phyloP scores from a whole-genome alignment of 2,113 vertebrate species.

The Columba janthina region DNA sequence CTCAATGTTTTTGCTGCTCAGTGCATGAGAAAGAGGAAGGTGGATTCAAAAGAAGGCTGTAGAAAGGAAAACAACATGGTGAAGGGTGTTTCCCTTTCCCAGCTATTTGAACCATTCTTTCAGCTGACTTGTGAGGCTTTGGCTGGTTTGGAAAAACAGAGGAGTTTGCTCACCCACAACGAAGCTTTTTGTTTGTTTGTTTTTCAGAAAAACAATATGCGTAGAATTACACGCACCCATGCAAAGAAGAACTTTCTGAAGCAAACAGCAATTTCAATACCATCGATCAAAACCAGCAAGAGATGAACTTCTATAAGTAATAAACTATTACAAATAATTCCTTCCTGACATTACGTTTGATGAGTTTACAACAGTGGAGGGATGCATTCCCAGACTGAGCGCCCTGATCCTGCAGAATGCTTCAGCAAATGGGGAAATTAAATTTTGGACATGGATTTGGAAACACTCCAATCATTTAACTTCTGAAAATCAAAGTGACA shows the following conservation, averaged over 20 bases:
- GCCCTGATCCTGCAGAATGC: background rate
- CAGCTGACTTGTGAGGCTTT: background rate
- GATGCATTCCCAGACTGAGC: background rate
- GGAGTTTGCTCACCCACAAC: background rate
- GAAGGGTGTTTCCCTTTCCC: background rate
- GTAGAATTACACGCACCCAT: background rate
- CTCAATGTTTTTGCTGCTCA: fast-evolving
- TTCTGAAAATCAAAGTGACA: background rate
- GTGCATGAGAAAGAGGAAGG: background rate
- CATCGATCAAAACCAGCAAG: background rate
- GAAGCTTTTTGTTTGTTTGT: background rate
- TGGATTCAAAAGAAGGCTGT: background rate
- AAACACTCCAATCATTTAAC: background rate
- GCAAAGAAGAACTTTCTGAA: background rate
- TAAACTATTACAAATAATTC: background rate
- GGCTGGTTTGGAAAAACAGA: background rate
- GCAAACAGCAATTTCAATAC: background rate
- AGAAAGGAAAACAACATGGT: background rate
- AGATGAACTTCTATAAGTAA: background rate
- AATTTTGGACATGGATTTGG: background rate
- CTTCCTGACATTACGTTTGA: background rate
- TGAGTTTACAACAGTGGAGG: background rate
- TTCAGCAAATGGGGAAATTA: background rate
- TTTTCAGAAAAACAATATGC: background rate
- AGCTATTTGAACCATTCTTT: background rate